Evolutionary conservation across 2,797 vertebrate species (phyloP).

Genomic region (Mormyrus proboscirostris): DNA sequence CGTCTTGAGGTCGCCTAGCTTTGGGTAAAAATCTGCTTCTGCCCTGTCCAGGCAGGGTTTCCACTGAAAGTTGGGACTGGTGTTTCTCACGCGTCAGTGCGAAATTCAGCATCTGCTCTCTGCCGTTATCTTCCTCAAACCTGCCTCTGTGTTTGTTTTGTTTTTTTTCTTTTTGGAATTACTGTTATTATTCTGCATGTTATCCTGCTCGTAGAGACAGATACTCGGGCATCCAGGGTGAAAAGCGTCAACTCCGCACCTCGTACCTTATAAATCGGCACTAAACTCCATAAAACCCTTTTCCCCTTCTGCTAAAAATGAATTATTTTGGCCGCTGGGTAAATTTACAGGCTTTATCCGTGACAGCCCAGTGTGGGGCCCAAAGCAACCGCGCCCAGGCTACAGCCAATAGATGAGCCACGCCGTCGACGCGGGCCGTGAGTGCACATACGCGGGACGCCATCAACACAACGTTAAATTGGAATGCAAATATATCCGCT

Average conservation of each 20-base stretch:
- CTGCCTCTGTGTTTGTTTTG: not conserved
- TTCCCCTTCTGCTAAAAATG: conserved; percentile 27
- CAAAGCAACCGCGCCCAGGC: not conserved
- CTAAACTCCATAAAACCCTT: not conserved
- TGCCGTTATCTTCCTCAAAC: not conserved
- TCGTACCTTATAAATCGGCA: not conserved
- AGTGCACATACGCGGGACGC: not conserved
- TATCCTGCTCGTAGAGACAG: conserved; percentile 3
- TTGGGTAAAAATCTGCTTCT: conserved; percentile 54
- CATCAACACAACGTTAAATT: not conserved
- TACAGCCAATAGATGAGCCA: not conserved
- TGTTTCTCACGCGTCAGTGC: conserved; percentile 56
- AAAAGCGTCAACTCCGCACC: not conserved
- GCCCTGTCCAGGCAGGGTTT: conserved; percentile 57
- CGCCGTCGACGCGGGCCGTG: not conserved
- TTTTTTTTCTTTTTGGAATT: not conserved
- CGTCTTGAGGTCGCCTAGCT: conserved; percentile 20
- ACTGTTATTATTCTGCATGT: not conserved
- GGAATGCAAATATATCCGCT: not conserved
- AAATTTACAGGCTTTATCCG: conserved; percentile 31
- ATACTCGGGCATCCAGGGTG: not conserved
- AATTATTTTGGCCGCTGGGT: conserved; percentile 27
- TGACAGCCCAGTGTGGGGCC: not conserved
- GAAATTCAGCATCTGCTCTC: conserved; percentile 42
- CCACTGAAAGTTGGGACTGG: conserved; percentile 50